These are phyloP conservation scores for Okamejei kenojei DNA, from an alignment of 2,797 vertebrate species.

Conservation along the genomic window DNA sequence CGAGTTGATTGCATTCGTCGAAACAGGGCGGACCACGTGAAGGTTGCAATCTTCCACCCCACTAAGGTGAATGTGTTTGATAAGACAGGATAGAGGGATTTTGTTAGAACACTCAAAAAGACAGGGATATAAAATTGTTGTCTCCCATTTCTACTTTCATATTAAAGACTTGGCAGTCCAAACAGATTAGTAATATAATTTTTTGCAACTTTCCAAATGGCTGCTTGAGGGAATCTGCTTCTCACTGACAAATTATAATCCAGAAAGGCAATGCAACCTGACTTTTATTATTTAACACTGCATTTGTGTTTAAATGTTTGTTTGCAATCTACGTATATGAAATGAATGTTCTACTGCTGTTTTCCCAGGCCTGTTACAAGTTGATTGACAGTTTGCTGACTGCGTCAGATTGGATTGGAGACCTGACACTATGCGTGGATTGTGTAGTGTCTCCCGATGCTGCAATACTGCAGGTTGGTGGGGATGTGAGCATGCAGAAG, in stretches of 20 bases:
- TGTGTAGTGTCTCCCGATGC: conserved; percentile 64
- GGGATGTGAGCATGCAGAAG: too few species aligned
- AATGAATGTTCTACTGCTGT: background rate
- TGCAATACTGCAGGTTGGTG: conserved; percentile 58
- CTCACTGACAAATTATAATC: background rate
- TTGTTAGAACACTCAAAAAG: too few species aligned
- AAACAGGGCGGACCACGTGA: too few species aligned
- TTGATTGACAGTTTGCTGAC: conserved; percentile 76
- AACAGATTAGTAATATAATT: background rate
- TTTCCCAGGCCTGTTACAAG: conserved; percentile 65
- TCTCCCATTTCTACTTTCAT: background rate
- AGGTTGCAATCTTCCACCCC: too few species aligned
- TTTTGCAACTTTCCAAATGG: background rate
- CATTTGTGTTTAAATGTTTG: background rate
- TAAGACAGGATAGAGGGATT: too few species aligned
- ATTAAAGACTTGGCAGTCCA: background rate
- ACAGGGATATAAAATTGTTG: too few species aligned
- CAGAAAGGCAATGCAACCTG: background rate
- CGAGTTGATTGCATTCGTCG: too few species aligned
- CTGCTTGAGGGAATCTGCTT: background rate
- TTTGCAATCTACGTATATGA: background rate
- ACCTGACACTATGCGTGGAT: conserved; percentile 77
- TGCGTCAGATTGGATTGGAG: conserved; percentile 60
- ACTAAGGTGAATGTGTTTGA: too few species aligned
- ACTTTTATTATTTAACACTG: background rate